Evolutionary conservation across 2,888 invertebrate genomes (phyloP).

Genomic region (Chrysomela aeneicollis): DNA sequence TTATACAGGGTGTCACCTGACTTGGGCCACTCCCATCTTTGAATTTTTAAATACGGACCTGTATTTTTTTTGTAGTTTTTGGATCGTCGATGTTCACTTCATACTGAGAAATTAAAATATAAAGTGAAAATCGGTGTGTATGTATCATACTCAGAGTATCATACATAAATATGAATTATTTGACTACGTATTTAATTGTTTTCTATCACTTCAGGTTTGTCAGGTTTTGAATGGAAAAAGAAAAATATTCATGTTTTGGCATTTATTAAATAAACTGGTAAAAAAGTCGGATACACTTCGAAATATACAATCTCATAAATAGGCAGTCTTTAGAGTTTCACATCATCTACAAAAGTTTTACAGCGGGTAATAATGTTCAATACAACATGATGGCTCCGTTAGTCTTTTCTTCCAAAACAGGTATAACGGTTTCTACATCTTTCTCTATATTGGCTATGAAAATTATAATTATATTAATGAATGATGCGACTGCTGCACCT

Average conservation of each 20-base stretch:
- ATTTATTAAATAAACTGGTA: constrained; percentile 17
- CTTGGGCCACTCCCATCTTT: no score
- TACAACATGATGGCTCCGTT: constrained; percentile 88
- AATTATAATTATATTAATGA: constrained; percentile 77
- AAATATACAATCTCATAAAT: not conserved
- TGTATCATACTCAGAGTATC: no score
- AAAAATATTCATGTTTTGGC: not conserved
- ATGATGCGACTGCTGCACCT: constrained; percentile 72
- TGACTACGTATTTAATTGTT: no score
- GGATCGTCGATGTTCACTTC: no score
- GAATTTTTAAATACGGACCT: no score
- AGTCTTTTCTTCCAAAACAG: constrained; percentile 78
- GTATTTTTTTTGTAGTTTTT: no score
- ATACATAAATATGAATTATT: no score
- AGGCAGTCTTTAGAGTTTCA: not conserved
- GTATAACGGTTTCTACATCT: constrained; percentile 71
- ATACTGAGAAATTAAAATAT: no score
- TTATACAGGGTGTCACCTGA: no score
- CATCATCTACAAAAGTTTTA: no score
- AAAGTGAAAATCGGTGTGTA: no score
- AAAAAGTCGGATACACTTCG: not conserved
- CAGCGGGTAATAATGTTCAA: constrained; percentile 57
- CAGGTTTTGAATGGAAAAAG: not conserved
- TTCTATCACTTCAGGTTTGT: no score
- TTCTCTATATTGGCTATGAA: constrained; percentile 76